Evolutionary conservation across 2,888 invertebrate genomes (phyloP), one percentile per base, ranked within the genome.

Genomic region (Acronicta leporina): DNA sequence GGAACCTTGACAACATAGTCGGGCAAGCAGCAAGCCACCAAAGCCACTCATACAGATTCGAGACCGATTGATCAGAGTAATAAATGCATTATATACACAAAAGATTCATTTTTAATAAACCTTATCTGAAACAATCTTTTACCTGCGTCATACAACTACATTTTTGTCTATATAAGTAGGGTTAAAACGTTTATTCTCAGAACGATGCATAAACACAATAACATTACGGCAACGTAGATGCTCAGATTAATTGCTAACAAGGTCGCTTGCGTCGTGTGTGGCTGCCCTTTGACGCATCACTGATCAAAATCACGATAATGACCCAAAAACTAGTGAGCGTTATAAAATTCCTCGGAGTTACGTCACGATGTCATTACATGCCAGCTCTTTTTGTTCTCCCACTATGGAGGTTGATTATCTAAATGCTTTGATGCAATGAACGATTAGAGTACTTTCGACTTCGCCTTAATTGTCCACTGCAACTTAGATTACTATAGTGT

Each of bases 291-390:
- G 87, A 89, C 83, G 88, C 88, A 83, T 85, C 85, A 82, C 86
- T 87, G 94, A 92, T 92, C 85, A 79, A 84, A 88, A 87, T 85
- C 84, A 87, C 82, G 93, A 93, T 93, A 92, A 93, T 91, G 85
- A 74, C 84, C 82, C 80, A 86, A 89, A 87, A 86, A 77, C 84
- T 85, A 82, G 81, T 71, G 76, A 84, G 86, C 85, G 81, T 86
- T 88, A 91, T 89, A 89, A 92, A 90, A 94, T 93, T 92, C 92
- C 83, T 85, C 61, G 53, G 75, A 75, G 68, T 73, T 82, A 81
- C 85, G 85, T 94, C 94, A 94, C 92, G 92, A 92, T 81, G 89
- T 86, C 91, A 85, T 87, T 84, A 87, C 84, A 86, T 83, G 74
- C 85, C 81, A 73, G 77, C 73, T 82, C 79, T 67, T 60, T 84